These are phyloP conservation scores for Hartigia nigra DNA, from an alignment of 2,888 invertebrate genomes.

Conservation along the genomic window DNA sequence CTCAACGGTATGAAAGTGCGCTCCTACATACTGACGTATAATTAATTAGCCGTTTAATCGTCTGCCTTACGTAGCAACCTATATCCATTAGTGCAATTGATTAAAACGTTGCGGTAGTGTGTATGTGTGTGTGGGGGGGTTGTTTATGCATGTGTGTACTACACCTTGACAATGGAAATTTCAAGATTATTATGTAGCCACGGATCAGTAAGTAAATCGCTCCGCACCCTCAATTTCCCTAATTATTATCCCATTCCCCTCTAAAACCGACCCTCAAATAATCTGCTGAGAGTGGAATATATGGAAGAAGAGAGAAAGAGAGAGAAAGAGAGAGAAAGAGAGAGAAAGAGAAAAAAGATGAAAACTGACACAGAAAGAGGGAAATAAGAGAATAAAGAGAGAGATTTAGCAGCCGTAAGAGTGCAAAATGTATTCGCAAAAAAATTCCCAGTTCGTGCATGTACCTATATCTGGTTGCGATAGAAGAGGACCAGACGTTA, in stretches of 20 bases:
- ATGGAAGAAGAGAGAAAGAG: conserved; percentile 6
- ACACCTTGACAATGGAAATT: background rate
- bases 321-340: conserved; percentile 10
- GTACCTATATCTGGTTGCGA: background rate
- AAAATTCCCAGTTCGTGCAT: background rate
- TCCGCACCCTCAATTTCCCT: background rate
- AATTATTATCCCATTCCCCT: background rate
- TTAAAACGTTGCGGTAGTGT: background rate
- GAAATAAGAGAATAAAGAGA: background rate
- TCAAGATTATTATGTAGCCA: background rate
- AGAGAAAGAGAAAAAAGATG: conserved; percentile 6
- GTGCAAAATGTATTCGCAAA: background rate
- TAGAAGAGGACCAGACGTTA: background rate
- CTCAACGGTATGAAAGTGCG: background rate
- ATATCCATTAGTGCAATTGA: conserved; percentile 1
- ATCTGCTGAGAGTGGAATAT: conserved; percentile 22
- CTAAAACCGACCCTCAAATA: conserved; percentile 15
- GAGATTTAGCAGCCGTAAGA: background rate
- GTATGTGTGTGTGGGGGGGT: background rate
- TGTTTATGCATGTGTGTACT: background rate
- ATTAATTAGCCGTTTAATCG: conserved; percentile 7
- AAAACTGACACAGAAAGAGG: background rate
- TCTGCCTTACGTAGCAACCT: background rate
- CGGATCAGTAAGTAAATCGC: background rate
- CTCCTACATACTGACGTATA: background rate